Percentiles rank a stretch among this genome's conserved stretches.
phyloP scores from a whole-genome alignment of 2,113 vertebrate species.

The Corythaeola cristata region DNA sequence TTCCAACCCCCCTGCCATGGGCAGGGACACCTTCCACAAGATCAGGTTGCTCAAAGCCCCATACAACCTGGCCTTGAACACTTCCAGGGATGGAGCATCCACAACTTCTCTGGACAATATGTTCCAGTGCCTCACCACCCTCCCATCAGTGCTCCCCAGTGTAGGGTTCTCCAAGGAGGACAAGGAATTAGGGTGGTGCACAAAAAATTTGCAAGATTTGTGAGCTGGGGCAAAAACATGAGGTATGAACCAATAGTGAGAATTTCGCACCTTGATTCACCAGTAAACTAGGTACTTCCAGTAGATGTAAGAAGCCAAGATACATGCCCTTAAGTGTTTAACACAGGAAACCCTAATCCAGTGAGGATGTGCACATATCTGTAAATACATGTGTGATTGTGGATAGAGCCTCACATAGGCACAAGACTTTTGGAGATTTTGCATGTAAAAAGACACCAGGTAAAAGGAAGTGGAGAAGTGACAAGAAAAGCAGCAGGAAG shows the following conservation, averaged over 20 bases:
- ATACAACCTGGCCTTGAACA: too few relatives aligned
- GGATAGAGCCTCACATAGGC: neutral
- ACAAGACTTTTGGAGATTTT: neutral
- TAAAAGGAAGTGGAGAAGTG: neutral
- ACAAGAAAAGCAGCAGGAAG: neutral
- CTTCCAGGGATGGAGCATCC: too few relatives aligned
- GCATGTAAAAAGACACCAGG: neutral
- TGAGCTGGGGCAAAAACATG: neutral
- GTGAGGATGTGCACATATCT: neutral
- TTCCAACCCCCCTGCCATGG: too few relatives aligned
- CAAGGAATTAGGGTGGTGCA: neutral
- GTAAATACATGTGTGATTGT: neutral
- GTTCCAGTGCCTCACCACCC: too few relatives aligned
- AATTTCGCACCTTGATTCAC: neutral
- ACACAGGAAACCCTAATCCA: neutral
- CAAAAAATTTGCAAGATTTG: neutral
- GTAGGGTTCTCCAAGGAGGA: neutral
- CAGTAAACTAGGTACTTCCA: neutral
- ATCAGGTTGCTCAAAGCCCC: too few relatives aligned
- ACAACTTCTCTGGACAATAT: too few relatives aligned
- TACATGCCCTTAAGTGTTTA: neutral
- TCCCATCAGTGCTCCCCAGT: neutral
- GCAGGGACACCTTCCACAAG: too few relatives aligned
- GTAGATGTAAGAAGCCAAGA: neutral
- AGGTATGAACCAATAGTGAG: rapidly evolving